A percentile compares a stretch with the other conserved stretches of the same genome.
Conservation (phyloP, 2,113 vertebrate genomes). For the Penelope pileata region DNA sequence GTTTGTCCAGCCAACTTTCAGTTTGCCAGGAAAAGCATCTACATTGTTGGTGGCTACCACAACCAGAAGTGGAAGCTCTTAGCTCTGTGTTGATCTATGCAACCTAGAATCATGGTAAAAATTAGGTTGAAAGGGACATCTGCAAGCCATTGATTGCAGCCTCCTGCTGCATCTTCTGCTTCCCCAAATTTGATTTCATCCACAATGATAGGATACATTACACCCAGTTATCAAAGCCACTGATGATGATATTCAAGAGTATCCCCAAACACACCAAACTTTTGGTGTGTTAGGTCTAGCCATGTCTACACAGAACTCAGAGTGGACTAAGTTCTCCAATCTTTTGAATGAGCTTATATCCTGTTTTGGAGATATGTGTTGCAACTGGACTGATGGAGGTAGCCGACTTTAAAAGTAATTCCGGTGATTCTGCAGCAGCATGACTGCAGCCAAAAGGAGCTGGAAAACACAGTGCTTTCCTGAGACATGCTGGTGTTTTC, state of each 20-base stretch:
- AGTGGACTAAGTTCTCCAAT: not conserved
- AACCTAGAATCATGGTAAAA: not conserved
- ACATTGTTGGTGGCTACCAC: not conserved
- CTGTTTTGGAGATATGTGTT: not conserved
- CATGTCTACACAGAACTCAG: not conserved
- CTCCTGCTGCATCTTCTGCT: not conserved
- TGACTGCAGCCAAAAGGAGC: not conserved
- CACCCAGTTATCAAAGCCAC: not conserved
- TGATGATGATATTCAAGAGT: not conserved
- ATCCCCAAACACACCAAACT: fast-evolving
- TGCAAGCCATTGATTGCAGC: not conserved
- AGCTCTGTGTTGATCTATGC: not conserved
- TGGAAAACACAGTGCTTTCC: not conserved
- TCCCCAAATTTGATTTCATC: not conserved
- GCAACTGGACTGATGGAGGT: not conserved
- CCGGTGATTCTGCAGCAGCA: not conserved
- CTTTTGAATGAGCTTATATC: not conserved
- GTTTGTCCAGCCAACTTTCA: not conserved
- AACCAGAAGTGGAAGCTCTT: not conserved
- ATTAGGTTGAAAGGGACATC: not conserved
- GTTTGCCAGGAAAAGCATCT: not conserved
- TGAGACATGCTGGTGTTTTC: not conserved
- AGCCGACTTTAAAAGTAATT: not conserved
- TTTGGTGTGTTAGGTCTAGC: not conserved
- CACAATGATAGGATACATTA: not conserved